Conservation (phyloP, 1,140 invertebrate species). For the Triops longicaudatus region DNA sequence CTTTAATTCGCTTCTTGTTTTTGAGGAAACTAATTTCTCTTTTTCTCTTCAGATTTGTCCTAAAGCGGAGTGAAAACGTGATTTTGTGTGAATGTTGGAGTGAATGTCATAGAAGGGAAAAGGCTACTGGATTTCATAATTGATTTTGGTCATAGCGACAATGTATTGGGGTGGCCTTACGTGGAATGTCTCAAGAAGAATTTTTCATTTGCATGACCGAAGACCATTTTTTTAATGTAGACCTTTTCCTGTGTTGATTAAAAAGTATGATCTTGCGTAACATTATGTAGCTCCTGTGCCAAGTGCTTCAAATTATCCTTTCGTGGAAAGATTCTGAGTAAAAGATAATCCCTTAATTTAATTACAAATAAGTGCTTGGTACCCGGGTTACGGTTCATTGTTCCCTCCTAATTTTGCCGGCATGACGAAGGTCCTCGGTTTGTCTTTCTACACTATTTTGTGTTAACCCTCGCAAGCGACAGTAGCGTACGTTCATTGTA, state of each 20-base stretch:
- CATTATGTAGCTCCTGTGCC: background rate
- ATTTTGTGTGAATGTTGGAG: background rate
- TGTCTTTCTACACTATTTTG: background rate
- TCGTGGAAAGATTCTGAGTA: background rate
- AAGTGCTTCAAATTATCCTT: background rate
- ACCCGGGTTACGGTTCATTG: background rate
- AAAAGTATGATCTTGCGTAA: background rate
- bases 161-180: conserved; percentile 1
- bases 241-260: background rate
- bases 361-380: conserved; percentile 3
- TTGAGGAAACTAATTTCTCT: background rate
- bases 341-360: background rate
- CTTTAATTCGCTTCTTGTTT: background rate
- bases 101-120: background rate
- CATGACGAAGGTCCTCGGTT: background rate
- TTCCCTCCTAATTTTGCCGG: background rate
- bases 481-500: background rate
- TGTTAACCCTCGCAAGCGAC: background rate
- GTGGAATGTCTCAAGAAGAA: background rate
- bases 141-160: background rate
- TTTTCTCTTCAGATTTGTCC: conserved; percentile 26
- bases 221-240: conserved; percentile 7
- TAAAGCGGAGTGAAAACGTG: conserved; percentile 18
- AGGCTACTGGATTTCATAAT: background rate
- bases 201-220: background rate